phyloP scores from a whole-genome alignment of 2,888 invertebrate species.

The Odontomyia ornata region DNA sequence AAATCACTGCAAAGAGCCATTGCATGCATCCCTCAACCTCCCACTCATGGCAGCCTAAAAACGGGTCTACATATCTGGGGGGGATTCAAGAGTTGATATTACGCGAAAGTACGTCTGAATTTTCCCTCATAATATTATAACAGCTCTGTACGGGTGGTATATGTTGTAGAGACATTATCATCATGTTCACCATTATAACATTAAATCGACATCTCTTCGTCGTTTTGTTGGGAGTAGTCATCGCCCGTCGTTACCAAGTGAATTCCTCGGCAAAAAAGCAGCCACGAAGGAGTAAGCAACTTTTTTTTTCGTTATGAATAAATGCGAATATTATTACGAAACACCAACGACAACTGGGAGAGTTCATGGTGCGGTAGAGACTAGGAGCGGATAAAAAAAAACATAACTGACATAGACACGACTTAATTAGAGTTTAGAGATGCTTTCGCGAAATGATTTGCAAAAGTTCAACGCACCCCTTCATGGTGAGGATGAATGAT shows the following conservation, averaged over 20 bases:
- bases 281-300: background rate
- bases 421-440: constrained; percentile 37
- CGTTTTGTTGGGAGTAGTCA: background rate
- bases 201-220: background rate
- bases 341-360: background rate
- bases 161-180: background rate
- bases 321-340: constrained; percentile 32
- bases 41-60: no score
- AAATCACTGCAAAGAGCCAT: background rate
- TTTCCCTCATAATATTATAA: background rate
- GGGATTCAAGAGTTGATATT: background rate
- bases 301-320: constrained; percentile 4
- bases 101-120: background rate
- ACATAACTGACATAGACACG: constrained; percentile 20
- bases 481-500: background rate
- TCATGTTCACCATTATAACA: background rate
- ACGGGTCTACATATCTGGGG: no score
- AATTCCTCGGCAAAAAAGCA: constrained; percentile 3
- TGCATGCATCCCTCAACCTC: background rate
- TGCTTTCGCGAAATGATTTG: constrained; percentile 8
- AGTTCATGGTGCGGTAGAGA: background rate
- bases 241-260: constrained; percentile 9
- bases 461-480: constrained; percentile 29
- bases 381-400: constrained; percentile 33
- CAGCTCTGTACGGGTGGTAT: background rate